A percentile compares a stretch with the other conserved stretches of the same genome.
Conservation (phyloP, 2,113 vertebrate genomes). For the Octodon degus region DNA sequence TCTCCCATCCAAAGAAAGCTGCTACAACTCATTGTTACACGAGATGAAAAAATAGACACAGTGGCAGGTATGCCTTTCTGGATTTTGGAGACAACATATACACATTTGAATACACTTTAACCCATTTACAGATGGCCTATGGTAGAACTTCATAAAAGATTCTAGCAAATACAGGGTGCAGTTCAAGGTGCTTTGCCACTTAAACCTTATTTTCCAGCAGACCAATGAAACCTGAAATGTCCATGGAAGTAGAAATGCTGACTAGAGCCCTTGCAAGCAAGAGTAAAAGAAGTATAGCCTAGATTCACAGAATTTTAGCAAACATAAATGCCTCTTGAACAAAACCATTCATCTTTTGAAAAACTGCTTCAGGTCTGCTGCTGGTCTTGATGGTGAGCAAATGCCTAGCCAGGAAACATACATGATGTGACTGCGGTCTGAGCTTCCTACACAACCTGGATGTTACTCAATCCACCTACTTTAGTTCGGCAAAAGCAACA, state of each 20-base stretch:
- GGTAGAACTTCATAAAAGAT: background rate
- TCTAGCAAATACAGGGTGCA: background rate
- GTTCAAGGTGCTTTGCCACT: background rate
- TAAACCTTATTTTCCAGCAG: background rate
- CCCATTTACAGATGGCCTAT: background rate
- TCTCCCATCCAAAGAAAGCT: background rate
- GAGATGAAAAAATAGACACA: background rate
- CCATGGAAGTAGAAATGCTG: background rate
- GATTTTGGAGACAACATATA: background rate
- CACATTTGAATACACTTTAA: background rate
- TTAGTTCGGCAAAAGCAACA: background rate
- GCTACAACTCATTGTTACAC: background rate
- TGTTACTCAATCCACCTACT: background rate
- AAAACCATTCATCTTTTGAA: background rate
- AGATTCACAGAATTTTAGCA: background rate
- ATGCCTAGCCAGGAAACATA: background rate
- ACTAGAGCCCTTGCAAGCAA: background rate
- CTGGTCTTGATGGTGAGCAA: background rate
- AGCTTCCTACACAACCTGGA: background rate
- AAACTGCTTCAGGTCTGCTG: background rate
- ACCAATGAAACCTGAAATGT: background rate
- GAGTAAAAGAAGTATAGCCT: background rate
- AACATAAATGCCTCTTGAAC: background rate
- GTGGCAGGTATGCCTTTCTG: background rate
- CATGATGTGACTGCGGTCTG: background rate